Conservation (phyloP, 2,888 invertebrate species). For the Cryptophagus acutangulus region DNA sequence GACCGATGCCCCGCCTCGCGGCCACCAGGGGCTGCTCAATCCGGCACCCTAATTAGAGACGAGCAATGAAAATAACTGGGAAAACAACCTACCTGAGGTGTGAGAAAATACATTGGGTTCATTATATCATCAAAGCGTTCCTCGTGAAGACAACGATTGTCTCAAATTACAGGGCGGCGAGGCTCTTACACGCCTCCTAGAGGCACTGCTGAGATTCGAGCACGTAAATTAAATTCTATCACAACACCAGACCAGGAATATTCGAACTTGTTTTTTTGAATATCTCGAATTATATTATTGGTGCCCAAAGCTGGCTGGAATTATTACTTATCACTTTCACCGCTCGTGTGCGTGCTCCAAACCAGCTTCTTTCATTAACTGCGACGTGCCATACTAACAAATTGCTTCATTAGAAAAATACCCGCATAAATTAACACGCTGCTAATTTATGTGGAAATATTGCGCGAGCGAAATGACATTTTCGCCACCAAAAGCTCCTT, state of each 20-base stretch:
- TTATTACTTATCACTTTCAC: slow-evolving; percentile 44
- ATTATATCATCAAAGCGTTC: slow-evolving; percentile 51
- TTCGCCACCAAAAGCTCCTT: too few species aligned
- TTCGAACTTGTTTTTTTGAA: neutral
- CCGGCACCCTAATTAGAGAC: slow-evolving; percentile 39
- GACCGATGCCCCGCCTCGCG: slow-evolving; percentile 42
- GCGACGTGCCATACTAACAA: too few species aligned
- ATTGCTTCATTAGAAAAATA: too few species aligned
- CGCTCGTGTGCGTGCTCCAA: too few species aligned
- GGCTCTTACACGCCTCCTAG: slow-evolving; percentile 36
- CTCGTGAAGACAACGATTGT: slow-evolving; percentile 50
- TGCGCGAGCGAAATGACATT: too few species aligned
- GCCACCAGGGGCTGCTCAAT: slow-evolving; percentile 23
- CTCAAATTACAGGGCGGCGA: slow-evolving; percentile 50
- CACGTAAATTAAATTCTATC: slow-evolving; percentile 48
- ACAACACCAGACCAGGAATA: slow-evolving; percentile 28
- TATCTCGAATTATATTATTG: too few species aligned
- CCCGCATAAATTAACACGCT: too few species aligned
- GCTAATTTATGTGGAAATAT: too few species aligned
- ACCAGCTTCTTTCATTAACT: too few species aligned
- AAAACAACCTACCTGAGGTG: slow-evolving; percentile 48
- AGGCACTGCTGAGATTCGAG: slow-evolving; percentile 41
- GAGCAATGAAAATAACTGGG: slow-evolving; percentile 46
- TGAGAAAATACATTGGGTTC: slow-evolving; percentile 49
- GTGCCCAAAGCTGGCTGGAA: slow-evolving; percentile 29